phyloP scores from a whole-genome alignment of 2,113 vertebrate genomes.

The Neodontobutis hainanensis region DNA sequence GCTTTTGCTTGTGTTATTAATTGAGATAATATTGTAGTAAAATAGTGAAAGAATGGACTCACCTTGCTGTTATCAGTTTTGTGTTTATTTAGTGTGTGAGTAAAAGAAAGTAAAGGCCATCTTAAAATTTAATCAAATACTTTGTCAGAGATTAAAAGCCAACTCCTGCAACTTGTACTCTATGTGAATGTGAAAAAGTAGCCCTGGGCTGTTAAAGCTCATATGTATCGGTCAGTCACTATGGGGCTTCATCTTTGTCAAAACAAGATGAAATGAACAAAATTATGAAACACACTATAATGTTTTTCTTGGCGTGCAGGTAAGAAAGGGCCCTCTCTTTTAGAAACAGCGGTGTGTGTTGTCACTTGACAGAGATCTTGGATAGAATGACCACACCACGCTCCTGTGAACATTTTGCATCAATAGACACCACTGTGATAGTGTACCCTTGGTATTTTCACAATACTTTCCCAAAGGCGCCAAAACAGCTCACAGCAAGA shows the following conservation, averaged over 20 bases:
- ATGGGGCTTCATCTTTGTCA: no score
- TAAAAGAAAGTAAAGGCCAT: background rate
- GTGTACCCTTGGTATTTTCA: background rate
- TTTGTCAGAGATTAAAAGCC: background rate
- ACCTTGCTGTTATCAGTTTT: background rate
- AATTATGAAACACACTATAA: no score
- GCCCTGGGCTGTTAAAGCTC: no score
- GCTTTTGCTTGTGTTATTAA: no score
- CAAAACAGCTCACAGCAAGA: slow-evolving; percentile 9
- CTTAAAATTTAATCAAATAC: background rate
- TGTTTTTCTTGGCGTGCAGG: background rate
- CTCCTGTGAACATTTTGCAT: slow-evolving; percentile 17
- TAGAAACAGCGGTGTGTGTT: background rate
- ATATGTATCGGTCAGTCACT: no score
- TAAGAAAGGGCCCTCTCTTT: background rate
- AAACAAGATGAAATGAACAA: no score
- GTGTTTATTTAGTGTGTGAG: background rate
- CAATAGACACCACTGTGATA: slow-evolving; percentile 41
- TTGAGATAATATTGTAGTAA: background rate
- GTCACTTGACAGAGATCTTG: slow-evolving; percentile 1
- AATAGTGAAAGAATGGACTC: background rate
- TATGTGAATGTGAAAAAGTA: no score
- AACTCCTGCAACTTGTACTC: background rate
- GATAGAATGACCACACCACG: slow-evolving; percentile 11
- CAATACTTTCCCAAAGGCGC: slow-evolving; percentile 2